These are phyloP conservation scores for Catagonus wagneri DNA, from an alignment of 2,113 vertebrate genomes.

Conservation along the genomic window DNA sequence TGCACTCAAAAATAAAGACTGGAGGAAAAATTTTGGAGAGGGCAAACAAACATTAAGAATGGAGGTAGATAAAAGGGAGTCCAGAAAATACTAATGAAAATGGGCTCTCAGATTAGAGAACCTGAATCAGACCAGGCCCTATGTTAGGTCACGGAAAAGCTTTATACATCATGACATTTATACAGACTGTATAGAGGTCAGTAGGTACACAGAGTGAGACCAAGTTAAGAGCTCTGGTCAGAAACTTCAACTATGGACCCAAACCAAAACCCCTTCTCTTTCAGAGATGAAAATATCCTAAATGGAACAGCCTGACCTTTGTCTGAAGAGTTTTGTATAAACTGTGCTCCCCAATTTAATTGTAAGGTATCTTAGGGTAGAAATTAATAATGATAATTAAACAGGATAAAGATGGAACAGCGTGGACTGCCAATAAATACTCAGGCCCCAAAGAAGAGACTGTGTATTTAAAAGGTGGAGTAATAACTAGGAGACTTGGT, in stretches of 20 bases:
- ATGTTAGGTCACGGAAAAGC: background rate
- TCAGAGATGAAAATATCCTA: background rate
- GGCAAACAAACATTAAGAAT: slow-evolving; percentile 1
- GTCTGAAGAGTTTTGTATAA: background rate
- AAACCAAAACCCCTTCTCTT: background rate
- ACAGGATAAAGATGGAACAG: slow-evolving; percentile 1
- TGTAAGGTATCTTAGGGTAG: slow-evolving; percentile 5
- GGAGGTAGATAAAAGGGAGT: slow-evolving; percentile 38
- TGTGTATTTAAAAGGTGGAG: background rate
- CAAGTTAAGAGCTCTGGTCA: background rate
- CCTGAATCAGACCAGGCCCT: background rate
- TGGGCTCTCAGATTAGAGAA: background rate
- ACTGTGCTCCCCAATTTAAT: slow-evolving; percentile 12
- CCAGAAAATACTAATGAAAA: background rate
- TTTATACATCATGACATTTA: background rate
- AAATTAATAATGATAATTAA: slow-evolving; percentile 29
- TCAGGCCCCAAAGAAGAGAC: background rate
- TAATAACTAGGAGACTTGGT: background rate
- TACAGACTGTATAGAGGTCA: background rate
- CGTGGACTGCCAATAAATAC: slow-evolving; percentile 18
- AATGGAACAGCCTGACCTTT: background rate
- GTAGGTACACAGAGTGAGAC: background rate
- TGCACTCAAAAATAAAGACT: background rate
- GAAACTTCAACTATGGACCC: background rate
- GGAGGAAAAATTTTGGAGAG: background rate